A percentile compares a stretch with the other conserved stretches of the same genome.
Evolutionary conservation across 2,797 vertebrate species (phyloP).

Genomic region (Coendou prehensilis): DNA sequence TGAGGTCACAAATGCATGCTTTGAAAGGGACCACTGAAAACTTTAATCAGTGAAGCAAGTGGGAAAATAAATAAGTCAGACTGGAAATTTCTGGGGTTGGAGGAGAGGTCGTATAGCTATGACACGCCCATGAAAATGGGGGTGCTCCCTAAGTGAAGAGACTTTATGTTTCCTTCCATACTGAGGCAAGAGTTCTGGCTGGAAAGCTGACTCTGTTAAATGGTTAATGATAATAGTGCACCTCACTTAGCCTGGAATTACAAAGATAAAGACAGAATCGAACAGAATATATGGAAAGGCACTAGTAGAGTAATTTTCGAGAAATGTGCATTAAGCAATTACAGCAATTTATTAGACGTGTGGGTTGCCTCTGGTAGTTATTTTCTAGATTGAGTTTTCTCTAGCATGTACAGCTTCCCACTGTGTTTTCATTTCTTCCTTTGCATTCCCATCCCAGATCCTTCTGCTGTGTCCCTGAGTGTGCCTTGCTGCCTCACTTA

Average conservation of each 20-base stretch:
- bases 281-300: slow-evolving; percentile 50
- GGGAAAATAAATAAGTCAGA: neutral
- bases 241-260: neutral
- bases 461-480: slow-evolving; percentile 13
- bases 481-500: slow-evolving; percentile 48
- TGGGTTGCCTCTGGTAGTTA: slow-evolving; percentile 25
- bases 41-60: neutral
- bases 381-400: slow-evolving; percentile 44
- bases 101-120: neutral
- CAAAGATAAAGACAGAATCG: slow-evolving; percentile 28
- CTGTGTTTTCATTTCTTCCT: slow-evolving; percentile 48
- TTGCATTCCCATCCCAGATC: neutral
- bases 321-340: slow-evolving; percentile 62
- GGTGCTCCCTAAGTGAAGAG: neutral
- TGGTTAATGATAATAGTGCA: neutral
- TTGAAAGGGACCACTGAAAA: neutral
- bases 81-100: neutral
- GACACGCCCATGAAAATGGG: neutral
- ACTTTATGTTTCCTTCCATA: neutral
- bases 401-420: slow-evolving; percentile 31
- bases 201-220: neutral
- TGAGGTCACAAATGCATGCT: neutral
- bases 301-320: slow-evolving; percentile 40
- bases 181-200: neutral
- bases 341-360: slow-evolving; percentile 28